These are phyloP conservation scores for Hyphantria cunea DNA, from an alignment of 1,140 invertebrate genomes.

Conservation along the genomic window DNA sequence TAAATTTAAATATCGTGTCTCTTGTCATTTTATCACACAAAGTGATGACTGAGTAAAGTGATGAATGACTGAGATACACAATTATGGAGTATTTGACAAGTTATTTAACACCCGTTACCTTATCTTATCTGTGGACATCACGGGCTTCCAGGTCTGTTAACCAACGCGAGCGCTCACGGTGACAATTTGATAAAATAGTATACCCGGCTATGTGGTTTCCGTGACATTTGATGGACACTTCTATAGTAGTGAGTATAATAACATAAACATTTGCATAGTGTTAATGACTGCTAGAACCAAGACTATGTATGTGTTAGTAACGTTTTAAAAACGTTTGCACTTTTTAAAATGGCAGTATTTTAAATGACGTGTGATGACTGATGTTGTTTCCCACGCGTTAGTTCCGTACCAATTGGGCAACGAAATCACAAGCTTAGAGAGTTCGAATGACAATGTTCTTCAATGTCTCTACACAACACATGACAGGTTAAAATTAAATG, in stretches of 20 bases:
- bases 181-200: constrained; percentile 45
- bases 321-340: constrained; percentile 6
- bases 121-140: constrained; percentile 43
- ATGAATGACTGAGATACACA: constrained; percentile 19
- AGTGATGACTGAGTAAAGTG: constrained; percentile 29
- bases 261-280: constrained; percentile 1
- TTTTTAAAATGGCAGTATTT: not conserved
- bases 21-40: constrained; percentile 19
- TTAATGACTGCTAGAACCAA: too few relatives aligned
- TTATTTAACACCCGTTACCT: constrained; percentile 33
- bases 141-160: constrained; percentile 17
- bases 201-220: constrained; percentile 36
- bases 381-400: not conserved
- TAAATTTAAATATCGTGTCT: constrained; percentile 28
- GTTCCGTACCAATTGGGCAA: not conserved
- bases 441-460: not conserved
- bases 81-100: constrained; percentile 3
- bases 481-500: not conserved
- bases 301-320: not conserved
- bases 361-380: constrained; percentile 1
- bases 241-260: not conserved
- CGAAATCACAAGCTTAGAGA: not conserved
- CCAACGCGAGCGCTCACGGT: constrained; percentile 25
- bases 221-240: constrained; percentile 12
- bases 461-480: not conserved